Base-by-base conservation (phyloP, 2,113 vertebrate genomes). In the Alces alces region DNA sequence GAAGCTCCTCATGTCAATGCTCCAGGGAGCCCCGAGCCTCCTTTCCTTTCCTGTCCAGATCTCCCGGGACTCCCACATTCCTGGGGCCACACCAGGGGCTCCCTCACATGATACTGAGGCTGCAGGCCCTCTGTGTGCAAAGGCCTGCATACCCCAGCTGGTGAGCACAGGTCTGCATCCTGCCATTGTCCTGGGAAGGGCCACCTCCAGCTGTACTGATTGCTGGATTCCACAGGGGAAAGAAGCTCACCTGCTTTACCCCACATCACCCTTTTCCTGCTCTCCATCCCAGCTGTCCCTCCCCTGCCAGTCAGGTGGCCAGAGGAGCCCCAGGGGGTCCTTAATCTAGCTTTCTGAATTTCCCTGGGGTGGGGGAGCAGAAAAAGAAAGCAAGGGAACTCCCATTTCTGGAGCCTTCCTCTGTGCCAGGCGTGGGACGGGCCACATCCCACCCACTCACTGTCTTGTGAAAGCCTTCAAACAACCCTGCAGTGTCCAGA, bases 171-270 rank as follows among this genome's bases (percentile, higher is more conserved):
- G 64, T 45, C 93, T 85, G 43, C 39, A 94, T 94, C 96, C 95
- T 97, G 88, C 87, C 39, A 91, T 97, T 98, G 91, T 85, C 94
- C 91, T 97, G 64, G 50, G 25, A 80, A 83, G 50, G 91, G 21
- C 55, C 5, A 3, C 21, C 0, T 47, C 23, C n/a, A 78, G 83
- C 64, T 19, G 7, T 14, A 25, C 30, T 0, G 4, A 90, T 5
- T 87, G 73, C 70, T 60, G 80, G 90, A 45, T 92, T 86, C 33
- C 16, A 90, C 79, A 70, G 86, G 70, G 61, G 83, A 79, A 78
- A 76, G 80, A 76, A 84, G 55, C n/a, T 89, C 78, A 54, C 43
- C 73, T 36, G 61, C 28, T 73, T 45, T 12, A 64, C 0, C 8
- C 47, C 76, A 91, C 80, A 45, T n/a, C 61, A 16, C 15, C 83